Evolutionary conservation across 2,113 vertebrate species (phyloP).

Genomic region (Pyxicephalus adspersus): DNA sequence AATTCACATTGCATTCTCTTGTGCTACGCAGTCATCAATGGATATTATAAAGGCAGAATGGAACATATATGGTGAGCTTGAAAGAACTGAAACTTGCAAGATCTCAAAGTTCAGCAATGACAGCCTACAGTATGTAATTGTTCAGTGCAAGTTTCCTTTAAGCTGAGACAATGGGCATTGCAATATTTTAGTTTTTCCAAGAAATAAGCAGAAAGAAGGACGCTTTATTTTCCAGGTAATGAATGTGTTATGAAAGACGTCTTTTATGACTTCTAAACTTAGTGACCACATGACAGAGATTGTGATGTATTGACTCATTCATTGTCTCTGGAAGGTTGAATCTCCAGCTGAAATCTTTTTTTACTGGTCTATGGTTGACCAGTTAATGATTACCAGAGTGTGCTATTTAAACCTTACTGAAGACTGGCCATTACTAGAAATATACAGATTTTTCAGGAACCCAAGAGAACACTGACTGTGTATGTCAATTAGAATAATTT

Average conservation of each 20-base stretch:
- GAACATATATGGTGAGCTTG: too few species aligned
- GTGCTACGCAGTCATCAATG: too few species aligned
- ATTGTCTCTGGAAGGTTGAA: conserved; percentile 4
- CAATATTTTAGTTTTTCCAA: neutral
- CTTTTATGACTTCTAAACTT: conserved; percentile 25
- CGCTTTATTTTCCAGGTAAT: conserved; percentile 22
- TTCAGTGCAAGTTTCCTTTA: neutral
- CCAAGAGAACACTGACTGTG: too few species aligned
- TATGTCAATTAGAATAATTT: too few species aligned
- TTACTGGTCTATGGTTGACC: conserved; percentile 1
- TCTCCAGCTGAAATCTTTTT: neutral
- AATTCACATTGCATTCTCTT: too few species aligned
- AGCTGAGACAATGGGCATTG: neutral
- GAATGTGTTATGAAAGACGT: conserved; percentile 12
- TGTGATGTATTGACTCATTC: conserved; percentile 32
- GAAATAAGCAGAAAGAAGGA: neutral
- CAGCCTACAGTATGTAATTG: neutral
- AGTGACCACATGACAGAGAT: conserved; percentile 23
- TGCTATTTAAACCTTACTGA: neutral
- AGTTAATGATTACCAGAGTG: neutral
- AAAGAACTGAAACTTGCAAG: too few species aligned
- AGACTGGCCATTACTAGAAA: neutral
- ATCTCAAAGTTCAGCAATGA: neutral
- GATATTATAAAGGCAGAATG: too few species aligned
- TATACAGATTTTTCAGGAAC: too few species aligned